Evolutionary conservation across 2,113 vertebrate genomes (phyloP), one percentile per base, ranked within the genome.

Genomic region (Phaethon lepturus): DNA sequence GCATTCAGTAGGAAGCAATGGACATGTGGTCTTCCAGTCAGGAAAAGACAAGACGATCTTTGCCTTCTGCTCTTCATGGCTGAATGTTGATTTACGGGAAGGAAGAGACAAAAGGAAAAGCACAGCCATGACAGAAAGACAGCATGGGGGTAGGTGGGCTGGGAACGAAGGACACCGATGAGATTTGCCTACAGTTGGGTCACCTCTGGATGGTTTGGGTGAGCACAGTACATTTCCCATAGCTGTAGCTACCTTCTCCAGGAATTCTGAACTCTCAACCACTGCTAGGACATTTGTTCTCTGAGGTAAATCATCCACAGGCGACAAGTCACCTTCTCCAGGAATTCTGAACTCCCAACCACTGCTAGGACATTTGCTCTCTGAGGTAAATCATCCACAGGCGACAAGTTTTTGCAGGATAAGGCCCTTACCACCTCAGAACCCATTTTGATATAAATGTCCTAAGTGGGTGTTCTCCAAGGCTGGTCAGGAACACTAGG

Each of bases 21-120:
- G 69, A 10, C 66, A 72, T 0, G 2, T 0, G 1, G 18, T n/a
- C 28, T 72, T 17, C 35, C 53, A 75, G 3, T 31, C 44, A 68
- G 38, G 14, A 63, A 59, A 75, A 63, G 28, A 44, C 60, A 86
- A 93, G 1, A 67, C 2, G 0, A 64, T 79, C 45, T 90, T 44
- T 69, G 44, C 49, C 18, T 69, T 76, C 45, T 29, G 5, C 11
- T 14, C 13, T n/a, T 49, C 8, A 19, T 14, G 16, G 26, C 16
- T 69, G 49, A 76, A 58, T 10, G 24, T 3, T 56, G 71, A 58
- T 60, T 81, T 58, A 24, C 20, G 12, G 26, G 33, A 85, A 20
- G 22, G 29, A 79, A 86, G 8, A 42, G 7, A 75, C 25, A 82
- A 29, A 76, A 88, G 16, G 60, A 94, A 80, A 33, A 55, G 17